Evolutionary conservation across 2,888 invertebrate species (phyloP), one percentile per base, ranked within the genome.

Genomic region (Neoaliturus tenellus): DNA sequence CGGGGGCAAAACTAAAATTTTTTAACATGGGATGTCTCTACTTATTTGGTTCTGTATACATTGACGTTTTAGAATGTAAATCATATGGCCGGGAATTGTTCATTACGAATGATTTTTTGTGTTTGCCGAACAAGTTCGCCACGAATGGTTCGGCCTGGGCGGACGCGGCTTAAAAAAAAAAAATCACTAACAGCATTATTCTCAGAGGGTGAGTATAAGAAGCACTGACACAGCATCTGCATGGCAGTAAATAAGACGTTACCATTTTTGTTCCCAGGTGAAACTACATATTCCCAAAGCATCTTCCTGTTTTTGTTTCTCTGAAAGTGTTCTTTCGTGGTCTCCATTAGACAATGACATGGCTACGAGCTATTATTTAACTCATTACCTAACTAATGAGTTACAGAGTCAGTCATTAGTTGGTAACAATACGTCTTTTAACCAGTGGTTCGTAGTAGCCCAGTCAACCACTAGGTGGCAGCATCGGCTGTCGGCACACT

Each of bases 311-410:
- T 55, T 55, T 55, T 3, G 62, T 17, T 31, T 62, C 62, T 62
- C 14, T 31, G 31, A 62, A 62, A 62, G 51, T 31, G 14, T 31
- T 62, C 62, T 28, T 28, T 20, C 17, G 31, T 4, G 28, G 31
- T 31, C 25, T 23, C 3, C n/a, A 51, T 62, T 14, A 62, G 6
- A 62, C 62, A 62, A 62, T 62, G 62, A 31, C n/a, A 28, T 28
- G 28, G 31, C 55, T 5, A 14, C 17, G 62, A 17, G 28, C 62
- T 31, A 62, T 62, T 62, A 62, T 31, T 62, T 62, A 25, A 62
- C 12, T 4, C n/a, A 51, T 51, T 51, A 17, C 51, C 51, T 55
- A 55, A 62, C 62, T 62, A 62, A 62, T 62, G 28, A 62, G 62
- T 14, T 20, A 20, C 6, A 4, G 23, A 23, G 6, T 3, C 62